These are phyloP conservation scores for Tillus elongatus DNA, from an alignment of 2,888 invertebrate species.

Conservation along the genomic window DNA sequence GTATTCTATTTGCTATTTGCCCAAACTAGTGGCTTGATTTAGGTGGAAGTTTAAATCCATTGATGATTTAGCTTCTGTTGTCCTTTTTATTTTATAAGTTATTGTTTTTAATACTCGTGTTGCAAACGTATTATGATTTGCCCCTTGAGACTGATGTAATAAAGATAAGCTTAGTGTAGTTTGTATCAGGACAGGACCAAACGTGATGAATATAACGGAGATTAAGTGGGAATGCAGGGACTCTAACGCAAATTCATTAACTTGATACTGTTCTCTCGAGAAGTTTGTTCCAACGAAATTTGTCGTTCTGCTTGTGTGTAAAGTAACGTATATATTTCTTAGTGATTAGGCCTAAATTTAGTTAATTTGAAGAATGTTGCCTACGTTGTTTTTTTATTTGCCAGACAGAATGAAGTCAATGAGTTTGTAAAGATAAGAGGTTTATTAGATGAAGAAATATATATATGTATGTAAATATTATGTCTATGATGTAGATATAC, in stretches of 20 bases:
- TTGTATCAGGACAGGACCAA: conserved; percentile 32
- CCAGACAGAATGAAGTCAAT: no score
- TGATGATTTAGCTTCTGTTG: conserved; percentile 30
- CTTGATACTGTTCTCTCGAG: conserved; percentile 4
- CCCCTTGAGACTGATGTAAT: conserved; percentile 44
- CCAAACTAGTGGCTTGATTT: no score
- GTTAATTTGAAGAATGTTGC: no score
- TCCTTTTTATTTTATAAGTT: no score
- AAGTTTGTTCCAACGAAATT: conserved; percentile 19
- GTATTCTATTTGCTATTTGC: no score
- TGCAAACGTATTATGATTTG: conserved; percentile 40
- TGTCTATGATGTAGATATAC: conserved; percentile 31
- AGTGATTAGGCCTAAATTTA: conserved; percentile 15
- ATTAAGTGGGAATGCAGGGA: conserved; percentile 15
- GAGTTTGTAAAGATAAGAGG: not conserved
- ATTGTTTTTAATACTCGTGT: conserved; percentile 35
- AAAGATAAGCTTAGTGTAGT: conserved; percentile 31
- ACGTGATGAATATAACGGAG: conserved; percentile 19
- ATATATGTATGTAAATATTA: conserved; percentile 26
- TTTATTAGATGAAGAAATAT: no score
- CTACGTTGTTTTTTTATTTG: no score
- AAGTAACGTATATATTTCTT: no score
- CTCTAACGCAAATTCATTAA: conserved; percentile 19
- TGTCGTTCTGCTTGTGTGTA: conserved; percentile 11
- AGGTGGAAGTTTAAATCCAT: no score